These are phyloP conservation scores for Cistogaster globosa DNA, from an alignment of 2,888 invertebrate species.

Conservation along the genomic window DNA sequence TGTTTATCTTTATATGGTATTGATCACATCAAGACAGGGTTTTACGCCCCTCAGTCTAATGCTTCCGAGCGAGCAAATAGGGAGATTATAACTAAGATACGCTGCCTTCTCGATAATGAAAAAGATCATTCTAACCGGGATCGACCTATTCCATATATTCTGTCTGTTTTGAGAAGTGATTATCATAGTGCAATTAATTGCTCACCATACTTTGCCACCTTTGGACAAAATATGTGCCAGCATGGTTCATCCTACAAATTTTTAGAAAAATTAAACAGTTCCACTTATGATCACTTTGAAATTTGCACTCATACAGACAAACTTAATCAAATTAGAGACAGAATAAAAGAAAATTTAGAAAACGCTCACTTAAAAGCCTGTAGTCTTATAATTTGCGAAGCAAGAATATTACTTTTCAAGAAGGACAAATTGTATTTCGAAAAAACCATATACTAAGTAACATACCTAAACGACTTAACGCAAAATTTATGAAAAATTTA, in stretches of 20 bases:
- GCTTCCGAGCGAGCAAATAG: conserved; percentile 62
- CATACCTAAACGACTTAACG: neutral
- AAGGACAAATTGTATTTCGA: neutral
- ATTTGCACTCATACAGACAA: neutral
- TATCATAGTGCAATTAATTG: neutral
- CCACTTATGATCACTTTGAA: too few relatives aligned
- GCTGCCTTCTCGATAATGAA: neutral
- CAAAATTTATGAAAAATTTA: conserved; percentile 19
- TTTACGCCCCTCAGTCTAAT: conserved; percentile 25
- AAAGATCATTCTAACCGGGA: conserved; percentile 14
- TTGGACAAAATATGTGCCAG: conserved; percentile 15
- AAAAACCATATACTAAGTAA: conserved; percentile 26
- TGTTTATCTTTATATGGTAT: too few relatives aligned
- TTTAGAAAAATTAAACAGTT: conserved; percentile 9
- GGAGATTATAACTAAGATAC: conserved; percentile 26
- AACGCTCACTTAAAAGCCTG: neutral
- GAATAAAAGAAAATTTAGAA: neutral
- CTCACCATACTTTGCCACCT: neutral
- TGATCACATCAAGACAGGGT: too few relatives aligned
- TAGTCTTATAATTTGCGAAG: too few relatives aligned
- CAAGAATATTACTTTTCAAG: too few relatives aligned
- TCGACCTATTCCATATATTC: conserved; percentile 1
- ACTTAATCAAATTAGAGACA: neutral
- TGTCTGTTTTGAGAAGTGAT: conserved; percentile 4
- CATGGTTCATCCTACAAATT: conserved; percentile 28